Evolutionary conservation across 2,797 vertebrate species (phyloP).

Genomic region (Spheniscus humboldti): DNA sequence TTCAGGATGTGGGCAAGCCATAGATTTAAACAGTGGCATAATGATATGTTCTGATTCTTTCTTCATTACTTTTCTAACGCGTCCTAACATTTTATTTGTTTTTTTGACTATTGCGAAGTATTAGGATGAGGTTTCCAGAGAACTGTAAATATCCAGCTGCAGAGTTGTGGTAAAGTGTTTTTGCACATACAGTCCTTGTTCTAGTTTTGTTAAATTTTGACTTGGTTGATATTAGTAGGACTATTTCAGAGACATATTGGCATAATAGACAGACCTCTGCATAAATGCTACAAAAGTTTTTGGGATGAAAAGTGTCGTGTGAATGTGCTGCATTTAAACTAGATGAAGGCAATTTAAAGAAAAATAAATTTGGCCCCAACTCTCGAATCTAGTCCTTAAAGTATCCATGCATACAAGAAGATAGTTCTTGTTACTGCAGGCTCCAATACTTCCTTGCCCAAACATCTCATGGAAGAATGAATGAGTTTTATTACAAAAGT

Average conservation of each 20-base stretch:
- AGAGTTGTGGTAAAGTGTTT: neutral
- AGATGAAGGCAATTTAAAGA: neutral
- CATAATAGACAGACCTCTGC: neutral
- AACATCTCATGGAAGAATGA: neutral
- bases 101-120: slow-evolving; percentile 13
- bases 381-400: neutral
- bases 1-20: neutral
- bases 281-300: neutral
- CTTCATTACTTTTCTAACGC: slow-evolving; percentile 1
- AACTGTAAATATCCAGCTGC: neutral
- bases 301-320: neutral
- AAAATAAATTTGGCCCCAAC: neutral
- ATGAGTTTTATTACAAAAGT: neutral
- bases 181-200: neutral
- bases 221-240: neutral
- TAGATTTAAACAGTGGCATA: slow-evolving; percentile 16
- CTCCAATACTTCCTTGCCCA: neutral
- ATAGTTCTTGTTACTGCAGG: neutral
- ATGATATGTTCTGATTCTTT: slow-evolving; percentile 24
- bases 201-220: neutral
- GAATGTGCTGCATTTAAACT: neutral
- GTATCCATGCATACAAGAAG: neutral
- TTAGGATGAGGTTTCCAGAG: neutral
- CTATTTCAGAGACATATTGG: neutral
- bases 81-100: neutral